Conservation (phyloP, 2,888 invertebrate species). For the Pseudococcus viburni region DNA sequence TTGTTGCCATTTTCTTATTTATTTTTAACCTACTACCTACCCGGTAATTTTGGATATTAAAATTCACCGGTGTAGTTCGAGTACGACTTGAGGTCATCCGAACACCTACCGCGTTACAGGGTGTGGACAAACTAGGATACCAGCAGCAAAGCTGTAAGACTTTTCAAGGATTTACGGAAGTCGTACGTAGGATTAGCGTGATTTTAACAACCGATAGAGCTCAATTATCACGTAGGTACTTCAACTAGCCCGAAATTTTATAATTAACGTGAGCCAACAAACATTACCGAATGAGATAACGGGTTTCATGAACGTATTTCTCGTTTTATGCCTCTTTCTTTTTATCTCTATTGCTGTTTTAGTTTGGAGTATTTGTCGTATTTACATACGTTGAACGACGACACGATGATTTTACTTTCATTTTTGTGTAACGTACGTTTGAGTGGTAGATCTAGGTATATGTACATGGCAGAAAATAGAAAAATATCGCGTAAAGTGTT, state of each 20-base stretch:
- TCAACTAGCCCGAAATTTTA: not conserved
- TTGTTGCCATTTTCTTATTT: not conserved
- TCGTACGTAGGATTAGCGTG: not conserved
- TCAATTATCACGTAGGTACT: not conserved
- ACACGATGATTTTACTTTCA: not conserved
- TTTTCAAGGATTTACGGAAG: slow-evolving; percentile 44
- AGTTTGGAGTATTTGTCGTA: too few relatives aligned
- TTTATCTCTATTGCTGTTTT: too few relatives aligned
- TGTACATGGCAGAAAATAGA: too few relatives aligned
- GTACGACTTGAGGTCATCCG: not conserved
- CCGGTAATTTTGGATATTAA: slow-evolving; percentile 7
- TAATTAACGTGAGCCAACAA: slow-evolving; percentile 6
- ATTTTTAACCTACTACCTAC: not conserved
- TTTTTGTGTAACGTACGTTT: not conserved
- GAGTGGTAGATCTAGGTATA: too few relatives aligned
- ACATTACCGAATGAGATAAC: not conserved
- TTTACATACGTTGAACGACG: too few relatives aligned
- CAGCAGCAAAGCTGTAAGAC: not conserved
- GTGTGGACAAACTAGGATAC: not conserved
- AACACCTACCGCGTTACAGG: not conserved
- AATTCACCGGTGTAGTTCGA: not conserved
- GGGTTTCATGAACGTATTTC: too few relatives aligned
- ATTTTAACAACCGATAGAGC: slow-evolving; percentile 12
- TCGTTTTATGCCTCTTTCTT: too few relatives aligned
- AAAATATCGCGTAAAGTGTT: too few relatives aligned